Conservation (phyloP, 2,797 vertebrate species). For the Phrynocephalus forsythii region DNA sequence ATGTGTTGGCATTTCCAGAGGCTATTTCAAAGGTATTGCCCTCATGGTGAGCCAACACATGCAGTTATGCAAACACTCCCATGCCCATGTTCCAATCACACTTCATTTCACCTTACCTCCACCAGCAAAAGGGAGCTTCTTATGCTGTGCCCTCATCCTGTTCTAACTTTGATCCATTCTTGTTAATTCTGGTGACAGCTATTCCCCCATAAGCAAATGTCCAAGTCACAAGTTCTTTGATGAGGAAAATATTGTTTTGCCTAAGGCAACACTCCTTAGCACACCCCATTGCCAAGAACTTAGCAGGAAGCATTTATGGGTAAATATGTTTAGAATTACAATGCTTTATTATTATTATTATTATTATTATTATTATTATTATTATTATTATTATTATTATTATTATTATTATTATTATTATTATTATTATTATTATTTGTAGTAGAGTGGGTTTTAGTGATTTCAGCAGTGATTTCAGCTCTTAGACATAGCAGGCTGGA, state of each 20-base stretch:
- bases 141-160: neutral
- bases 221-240: neutral
- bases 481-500: too few species aligned
- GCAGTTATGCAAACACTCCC: neutral
- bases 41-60: neutral
- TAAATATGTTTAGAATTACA: neutral
- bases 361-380: too few species aligned
- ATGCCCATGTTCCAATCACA: neutral
- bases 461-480: too few species aligned
- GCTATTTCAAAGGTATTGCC: neutral
- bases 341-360: neutral
- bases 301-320: neutral
- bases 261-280: neutral
- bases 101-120: neutral
- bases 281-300: neutral
- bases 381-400: too few species aligned
- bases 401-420: too few species aligned
- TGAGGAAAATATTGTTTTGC: neutral
- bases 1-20: neutral
- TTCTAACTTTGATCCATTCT: neutral
- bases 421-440: too few species aligned
- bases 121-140: neutral
- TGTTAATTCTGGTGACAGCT: neutral
- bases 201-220: conserved; percentile 3
- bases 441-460: too few species aligned